Base-by-base conservation (phyloP, 64 coral and sea anemone genomes). In the Orbicella faveolata region DNA sequence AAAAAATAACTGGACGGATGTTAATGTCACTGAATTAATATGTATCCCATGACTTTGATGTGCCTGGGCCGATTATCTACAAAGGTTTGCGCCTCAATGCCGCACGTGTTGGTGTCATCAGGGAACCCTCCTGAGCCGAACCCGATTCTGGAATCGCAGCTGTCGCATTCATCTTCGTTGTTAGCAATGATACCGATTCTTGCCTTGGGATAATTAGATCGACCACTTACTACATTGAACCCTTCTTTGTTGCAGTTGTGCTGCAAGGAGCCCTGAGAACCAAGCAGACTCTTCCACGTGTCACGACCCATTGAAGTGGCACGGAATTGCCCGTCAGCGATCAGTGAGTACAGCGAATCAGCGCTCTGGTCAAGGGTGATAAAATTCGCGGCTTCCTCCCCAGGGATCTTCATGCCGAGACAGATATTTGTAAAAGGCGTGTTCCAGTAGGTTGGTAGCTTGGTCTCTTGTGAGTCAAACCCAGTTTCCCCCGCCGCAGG, bases 161-260 rank as follows among this genome's bases (percentile, higher is more conserved):
- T 17, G 1, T 1, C 0, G 74, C 36, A 75, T 37, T 75, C 34
- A 11, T 9, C 23, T 10, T 70, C 67, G 10, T 70, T 70, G 74
- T 75, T 75, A 39, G 34, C 74, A 75, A 75, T 34, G 74, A 75
- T 75, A 41, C 74, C 74, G n/a, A 75, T 75, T 75, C 74, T 75
- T 0, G 36, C 35, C 15, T 36, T 75, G 12, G 74, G 36, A 39
- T 20, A 4, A 2, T 34, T 34, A 4, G 2, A 4, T 16, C 0
- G 1, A 11, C 10, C 35, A 75, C 67, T 26, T 9, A 25, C 21
- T 26, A 9, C 67, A 25, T 70, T 70, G 25, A 70, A 70, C 21
- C 67, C 67, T n/a, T 70, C 67, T 70, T 0, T n/a, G 67, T 70
- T 70, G n/a, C n/a, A 70, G 21, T 70, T 11, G 10, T 5, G 67